A percentile compares a stretch with the other conserved stretches of the same genome.
Conservation (phyloP, 2,113 vertebrate genomes). For the Sebastes schlegelii region DNA sequence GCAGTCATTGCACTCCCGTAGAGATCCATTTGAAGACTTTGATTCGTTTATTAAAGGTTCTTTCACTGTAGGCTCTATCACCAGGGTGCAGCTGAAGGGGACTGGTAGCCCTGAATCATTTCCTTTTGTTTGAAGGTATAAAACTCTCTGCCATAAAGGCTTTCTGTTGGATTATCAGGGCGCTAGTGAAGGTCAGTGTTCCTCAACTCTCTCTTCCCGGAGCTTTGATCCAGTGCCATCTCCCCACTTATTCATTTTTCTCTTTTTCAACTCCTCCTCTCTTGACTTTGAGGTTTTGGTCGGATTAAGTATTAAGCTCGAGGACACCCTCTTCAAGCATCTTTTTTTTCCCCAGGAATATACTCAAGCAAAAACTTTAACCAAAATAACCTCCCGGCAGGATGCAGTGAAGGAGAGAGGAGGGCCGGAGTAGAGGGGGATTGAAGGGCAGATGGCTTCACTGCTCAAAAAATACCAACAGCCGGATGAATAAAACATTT, state of each 20-base stretch:
- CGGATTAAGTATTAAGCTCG: slow-evolving; percentile 46
- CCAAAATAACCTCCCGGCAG: slow-evolving; percentile 6
- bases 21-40: slow-evolving; percentile 49
- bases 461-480: slow-evolving; percentile 54
- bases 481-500: slow-evolving; percentile 79
- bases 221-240: slow-evolving; percentile 37
- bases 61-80: slow-evolving; percentile 1
- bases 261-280: slow-evolving; percentile 21
- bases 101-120: slow-evolving; percentile 32
- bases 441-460: slow-evolving; percentile 55
- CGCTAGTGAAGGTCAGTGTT: slow-evolving; percentile 47
- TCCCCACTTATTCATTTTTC: background rate
- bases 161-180: slow-evolving; percentile 61
- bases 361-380: slow-evolving; percentile 14
- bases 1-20: slow-evolving; percentile 5
- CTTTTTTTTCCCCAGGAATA: slow-evolving; percentile 19
- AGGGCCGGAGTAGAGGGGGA: slow-evolving; percentile 20
- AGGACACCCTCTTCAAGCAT: slow-evolving; percentile 25
- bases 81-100: slow-evolving; percentile 23
- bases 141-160: slow-evolving; percentile 32
- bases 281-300: slow-evolving; percentile 46
- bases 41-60: slow-evolving; percentile 10
- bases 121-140: slow-evolving; percentile 42
- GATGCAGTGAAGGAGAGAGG: slow-evolving; percentile 33
- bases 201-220: background rate